These are phyloP conservation scores for Aulostomus chinensis DNA, from an alignment of 2,797 vertebrate genomes.

Conservation along the genomic window DNA sequence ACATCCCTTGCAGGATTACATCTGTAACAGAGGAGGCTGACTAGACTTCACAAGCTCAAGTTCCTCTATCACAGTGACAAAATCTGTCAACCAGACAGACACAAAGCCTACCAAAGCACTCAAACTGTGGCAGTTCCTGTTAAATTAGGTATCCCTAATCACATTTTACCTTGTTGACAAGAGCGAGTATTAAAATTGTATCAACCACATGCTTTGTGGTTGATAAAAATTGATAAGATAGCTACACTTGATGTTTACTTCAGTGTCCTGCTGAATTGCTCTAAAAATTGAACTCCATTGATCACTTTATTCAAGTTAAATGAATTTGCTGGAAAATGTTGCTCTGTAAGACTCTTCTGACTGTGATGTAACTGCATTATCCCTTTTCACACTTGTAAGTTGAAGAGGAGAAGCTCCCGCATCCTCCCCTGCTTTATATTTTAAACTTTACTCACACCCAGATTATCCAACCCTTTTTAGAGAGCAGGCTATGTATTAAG, in stretches of 20 bases:
- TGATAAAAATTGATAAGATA: no score
- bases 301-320: conserved; percentile 13
- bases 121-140: no score
- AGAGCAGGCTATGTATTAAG: conserved; percentile 36
- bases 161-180: no score
- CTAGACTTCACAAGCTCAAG: no score
- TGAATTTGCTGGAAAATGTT: not conserved
- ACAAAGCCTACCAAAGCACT: no score
- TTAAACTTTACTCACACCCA: conserved; percentile 37
- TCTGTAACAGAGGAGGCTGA: conserved; percentile 10
- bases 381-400: not conserved
- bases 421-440: conserved; percentile 1
- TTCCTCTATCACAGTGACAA: no score
- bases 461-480: conserved; percentile 45
- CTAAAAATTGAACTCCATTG: conserved; percentile 4
- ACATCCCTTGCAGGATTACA: conserved; percentile 9
- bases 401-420: not conserved
- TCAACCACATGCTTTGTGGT: no score
- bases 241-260: no score
- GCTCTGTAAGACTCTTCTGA: not conserved
- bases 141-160: no score
- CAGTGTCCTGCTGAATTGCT: no score
- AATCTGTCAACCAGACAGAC: no score
- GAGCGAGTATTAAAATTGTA: no score
- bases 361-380: not conserved